Evolutionary conservation across 2,113 vertebrate species (phyloP).

Genomic region (Cacatua alba): DNA sequence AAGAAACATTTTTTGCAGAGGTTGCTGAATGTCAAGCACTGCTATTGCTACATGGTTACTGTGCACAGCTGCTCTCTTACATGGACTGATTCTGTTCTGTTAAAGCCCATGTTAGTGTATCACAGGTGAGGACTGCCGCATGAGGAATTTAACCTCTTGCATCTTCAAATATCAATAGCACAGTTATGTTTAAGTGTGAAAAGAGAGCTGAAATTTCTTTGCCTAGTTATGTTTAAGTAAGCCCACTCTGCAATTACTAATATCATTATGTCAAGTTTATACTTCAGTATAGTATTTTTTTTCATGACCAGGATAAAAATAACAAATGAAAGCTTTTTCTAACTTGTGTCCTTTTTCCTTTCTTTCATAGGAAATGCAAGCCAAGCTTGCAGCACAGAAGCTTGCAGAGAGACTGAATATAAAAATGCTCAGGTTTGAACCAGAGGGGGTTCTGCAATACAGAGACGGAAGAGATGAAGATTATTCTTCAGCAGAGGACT

Average conservation of each 20-base stretch:
- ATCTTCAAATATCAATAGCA: background rate
- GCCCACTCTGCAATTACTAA: background rate
- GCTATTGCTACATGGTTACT: background rate
- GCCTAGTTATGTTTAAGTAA: background rate
- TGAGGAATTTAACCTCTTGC: background rate
- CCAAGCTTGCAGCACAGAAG: slow-evolving; percentile 90
- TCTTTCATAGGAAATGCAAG: slow-evolving; percentile 82
- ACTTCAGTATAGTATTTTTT: background rate
- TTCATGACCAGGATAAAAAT: background rate
- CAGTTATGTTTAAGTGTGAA: background rate
- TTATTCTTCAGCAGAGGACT: slow-evolving; percentile 83
- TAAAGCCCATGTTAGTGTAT: background rate
- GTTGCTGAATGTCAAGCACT: background rate
- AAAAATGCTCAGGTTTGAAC: slow-evolving; percentile 84
- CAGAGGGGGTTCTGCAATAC: slow-evolving; percentile 82
- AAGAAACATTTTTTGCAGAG: background rate
- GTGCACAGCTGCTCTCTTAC: background rate
- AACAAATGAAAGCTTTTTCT: background rate
- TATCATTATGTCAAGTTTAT: background rate
- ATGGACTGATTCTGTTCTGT: background rate
- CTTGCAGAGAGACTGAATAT: slow-evolving; percentile 85
- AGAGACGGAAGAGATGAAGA: slow-evolving; percentile 86
- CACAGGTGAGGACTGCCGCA: background rate
- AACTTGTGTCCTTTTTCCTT: background rate
- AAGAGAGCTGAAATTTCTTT: background rate